Evolutionary conservation across 1,140 invertebrate genomes (phyloP), one percentile per base, ranked within the genome.

Genomic region (Philotrypesis tridentata): DNA sequence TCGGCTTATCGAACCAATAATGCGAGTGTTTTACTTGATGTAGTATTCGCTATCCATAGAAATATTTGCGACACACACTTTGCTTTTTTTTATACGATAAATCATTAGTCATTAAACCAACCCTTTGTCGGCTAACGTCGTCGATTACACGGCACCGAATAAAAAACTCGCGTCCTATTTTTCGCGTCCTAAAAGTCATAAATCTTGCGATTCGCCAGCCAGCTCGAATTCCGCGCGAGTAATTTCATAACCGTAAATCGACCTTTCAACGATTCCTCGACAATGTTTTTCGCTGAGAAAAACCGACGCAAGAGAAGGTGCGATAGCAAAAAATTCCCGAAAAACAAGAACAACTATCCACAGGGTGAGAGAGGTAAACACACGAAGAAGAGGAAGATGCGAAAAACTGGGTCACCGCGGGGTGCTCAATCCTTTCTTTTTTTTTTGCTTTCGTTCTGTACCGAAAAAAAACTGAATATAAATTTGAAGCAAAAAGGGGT

Each of bases 181-280:
- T 40, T 76, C 73, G 48, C 40, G 75, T 81, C 76, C 74, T 8
- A n/a, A 5, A 8, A 9, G 27, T 82, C 76, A 86, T 87, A 88
- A 87, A 90, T 90, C 65, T 27, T 23, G 48, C 21, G 43, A 70
- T 27, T 68, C 40, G 17, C 17, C 29, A 37, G 37, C 48, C 25
- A 65, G 83, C 84, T 84, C 87, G 88, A 89, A 90, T 89, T 88
- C 89, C 87, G 87, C 87, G 85, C 85, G 85, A 87, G 86, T 88
- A 90, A 87, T 91, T 91, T 90, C 88, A 86, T 87, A 91, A 90
- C 90, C 88, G 90, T 91, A 91, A 92, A 92, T 91, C 86, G 87
- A 87, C 80, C 86, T 90, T 89, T 90, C 90, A 90, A 90, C 89
- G 89, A 91, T 90, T 84, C 87, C 82, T 84, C 65, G 83, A 80